phyloP scores from a whole-genome alignment of 2,113 vertebrate species.

The Hemiprocne comata region DNA sequence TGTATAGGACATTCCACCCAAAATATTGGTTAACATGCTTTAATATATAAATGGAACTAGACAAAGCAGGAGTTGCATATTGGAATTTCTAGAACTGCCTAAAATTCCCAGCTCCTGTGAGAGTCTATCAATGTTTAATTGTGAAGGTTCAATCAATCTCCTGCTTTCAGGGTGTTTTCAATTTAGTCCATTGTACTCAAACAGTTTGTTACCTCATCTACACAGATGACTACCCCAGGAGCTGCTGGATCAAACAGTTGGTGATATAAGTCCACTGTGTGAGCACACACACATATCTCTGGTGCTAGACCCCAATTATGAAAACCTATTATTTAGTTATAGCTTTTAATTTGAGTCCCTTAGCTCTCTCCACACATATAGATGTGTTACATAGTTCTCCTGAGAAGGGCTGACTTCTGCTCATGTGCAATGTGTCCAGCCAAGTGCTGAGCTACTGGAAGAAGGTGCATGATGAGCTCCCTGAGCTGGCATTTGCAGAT shows the following conservation, averaged over 20 bases:
- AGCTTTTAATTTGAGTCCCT: not conserved
- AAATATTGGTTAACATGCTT: not conserved
- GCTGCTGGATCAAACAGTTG: not conserved
- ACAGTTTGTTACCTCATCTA: not conserved
- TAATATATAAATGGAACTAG: not conserved
- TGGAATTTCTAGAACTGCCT: not conserved
- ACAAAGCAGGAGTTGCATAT: not conserved
- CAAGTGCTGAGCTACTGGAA: not conserved
- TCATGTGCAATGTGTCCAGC: not conserved
- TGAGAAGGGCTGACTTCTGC: not conserved
- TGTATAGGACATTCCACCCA: not conserved
- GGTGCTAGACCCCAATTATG: not conserved
- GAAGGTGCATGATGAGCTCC: not conserved
- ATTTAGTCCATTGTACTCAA: too few relatives aligned
- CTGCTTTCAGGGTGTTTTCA: not conserved
- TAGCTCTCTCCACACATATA: not conserved
- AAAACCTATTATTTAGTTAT: not conserved
- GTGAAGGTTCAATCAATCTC: not conserved
- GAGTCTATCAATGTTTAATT: not conserved
- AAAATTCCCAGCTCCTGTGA: not conserved
- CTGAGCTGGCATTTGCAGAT: not conserved
- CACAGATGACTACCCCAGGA: not conserved
- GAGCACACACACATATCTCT: not conserved
- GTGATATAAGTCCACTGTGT: rapidly evolving
- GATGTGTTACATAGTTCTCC: not conserved